These are phyloP conservation scores for Ricordea florida DNA, from an alignment of 92 coral and sea anemone genomes.

Conservation along the genomic window DNA sequence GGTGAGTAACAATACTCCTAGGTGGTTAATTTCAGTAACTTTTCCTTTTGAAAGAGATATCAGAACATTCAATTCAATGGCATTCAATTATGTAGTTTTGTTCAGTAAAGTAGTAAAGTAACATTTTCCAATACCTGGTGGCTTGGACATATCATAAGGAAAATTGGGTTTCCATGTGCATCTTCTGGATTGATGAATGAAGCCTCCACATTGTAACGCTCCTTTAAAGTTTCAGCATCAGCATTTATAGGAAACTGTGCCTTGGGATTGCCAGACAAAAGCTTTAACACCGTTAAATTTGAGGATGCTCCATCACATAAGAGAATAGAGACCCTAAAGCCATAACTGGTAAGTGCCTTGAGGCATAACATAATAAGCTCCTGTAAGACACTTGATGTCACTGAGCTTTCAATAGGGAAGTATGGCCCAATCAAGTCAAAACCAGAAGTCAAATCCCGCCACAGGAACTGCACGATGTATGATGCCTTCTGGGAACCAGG, in stretches of 20 bases:
- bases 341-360: background rate
- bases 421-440: background rate
- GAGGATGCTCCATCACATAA: constrained; percentile 4
- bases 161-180: background rate
- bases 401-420: background rate
- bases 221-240: background rate
- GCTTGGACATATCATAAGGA: background rate
- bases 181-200: background rate
- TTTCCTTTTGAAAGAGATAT: too few relatives aligned
- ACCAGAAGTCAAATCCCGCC: background rate
- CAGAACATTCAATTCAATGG: too few relatives aligned
- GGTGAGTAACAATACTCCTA: too few relatives aligned
- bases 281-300: background rate
- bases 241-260: background rate
- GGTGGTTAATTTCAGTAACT: too few relatives aligned
- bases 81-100: too few relatives aligned
- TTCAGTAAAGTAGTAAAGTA: too few relatives aligned
- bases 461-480: background rate
- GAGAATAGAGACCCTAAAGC: background rate
- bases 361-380: background rate
- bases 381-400: background rate
- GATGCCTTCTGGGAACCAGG: background rate
- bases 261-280: background rate
- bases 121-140: too few relatives aligned
- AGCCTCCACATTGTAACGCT: background rate